Conservation (phyloP, 2,797 vertebrate species). For the Sphenodon punctatus region DNA sequence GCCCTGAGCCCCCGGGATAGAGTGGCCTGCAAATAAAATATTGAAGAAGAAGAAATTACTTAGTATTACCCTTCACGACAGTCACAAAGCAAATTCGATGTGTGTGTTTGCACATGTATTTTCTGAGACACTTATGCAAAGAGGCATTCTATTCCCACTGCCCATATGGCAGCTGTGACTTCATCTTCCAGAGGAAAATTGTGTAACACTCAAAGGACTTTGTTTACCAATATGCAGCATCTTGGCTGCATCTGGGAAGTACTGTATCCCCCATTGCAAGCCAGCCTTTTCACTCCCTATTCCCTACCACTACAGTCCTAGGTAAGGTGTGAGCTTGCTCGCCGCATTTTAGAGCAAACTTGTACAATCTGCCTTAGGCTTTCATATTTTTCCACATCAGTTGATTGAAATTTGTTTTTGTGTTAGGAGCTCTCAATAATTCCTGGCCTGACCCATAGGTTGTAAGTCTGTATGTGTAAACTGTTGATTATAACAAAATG, state of each 20-base stretch:
- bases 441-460: not conserved
- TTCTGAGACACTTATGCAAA: conserved; percentile 74
- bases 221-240: conserved; percentile 73
- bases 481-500: not conserved
- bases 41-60: conserved; percentile 11
- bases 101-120: conserved; percentile 71
- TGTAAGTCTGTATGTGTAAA: not conserved
- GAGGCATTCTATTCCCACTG: conserved; percentile 76
- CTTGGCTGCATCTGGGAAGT: conserved; percentile 73
- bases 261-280: conserved; percentile 52
- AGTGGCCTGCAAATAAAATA: not conserved
- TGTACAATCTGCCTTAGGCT: conserved; percentile 7
- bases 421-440: not conserved
- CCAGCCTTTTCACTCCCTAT: conserved; percentile 59
- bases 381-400: conserved; percentile 45
- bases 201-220: conserved; percentile 71
- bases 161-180: conserved; percentile 74
- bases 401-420: not conserved
- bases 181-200: conserved; percentile 70
- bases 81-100: conserved; percentile 53
- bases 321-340: conserved; percentile 68
- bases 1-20: too few species aligned
- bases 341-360: conserved; percentile 41
- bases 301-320: conserved; percentile 45
- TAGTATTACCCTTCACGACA: conserved; percentile 29